Evolutionary conservation across 1,140 invertebrate genomes (phyloP), one percentile per base, ranked within the genome.

Genomic region (Atopsyche davidsoni): DNA sequence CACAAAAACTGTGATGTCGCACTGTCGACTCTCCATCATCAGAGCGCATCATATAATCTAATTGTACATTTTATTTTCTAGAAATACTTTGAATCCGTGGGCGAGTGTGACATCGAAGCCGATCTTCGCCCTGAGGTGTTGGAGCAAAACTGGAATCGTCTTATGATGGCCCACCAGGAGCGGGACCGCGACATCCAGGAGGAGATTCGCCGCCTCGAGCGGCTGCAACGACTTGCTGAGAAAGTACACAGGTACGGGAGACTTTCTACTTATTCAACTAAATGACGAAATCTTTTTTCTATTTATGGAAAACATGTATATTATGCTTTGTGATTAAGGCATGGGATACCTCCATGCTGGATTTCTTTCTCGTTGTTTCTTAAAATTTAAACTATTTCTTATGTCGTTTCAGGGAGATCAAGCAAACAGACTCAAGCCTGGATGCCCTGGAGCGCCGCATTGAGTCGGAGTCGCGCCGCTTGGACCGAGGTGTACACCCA

Each of bases 211-310:
- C 81, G 91, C 69, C 78, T 96, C 55, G 94, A 98, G 70, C 80
- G 91, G 62, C 72, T 97, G 49, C 92, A 96, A 69, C 80, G 92
- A 55, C 70, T 97, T 41, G 94, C 94, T 10, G 94, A 98, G 66
- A 96, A 96, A 70, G 81, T 97, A 16, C 85, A 91, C 65, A 81
- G 78, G 72, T 73, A 47, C 31, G 18, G 16, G 21, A n/a, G n/a
- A n/a, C n/a, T n/a, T n/a, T n/a, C n/a, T n/a, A n/a, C n/a, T n/a
- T n/a, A n/a, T n/a, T n/a, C n/a, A n/a, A n/a, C n/a, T 39, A 11
- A 10, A n/a, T 31, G 28, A 31, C 28, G 9, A 10, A 9, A 31
- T n/a, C n/a, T n/a, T n/a, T n/a, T n/a, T n/a, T n/a, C n/a, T n/a
- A n/a, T n/a, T n/a, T n/a, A n/a, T n/a, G n/a, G n/a, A n/a, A n/a